Evolutionary conservation across 2,797 vertebrate genomes (phyloP), one percentile per base, ranked within the genome.

Genomic region (Karalla daura): DNA sequence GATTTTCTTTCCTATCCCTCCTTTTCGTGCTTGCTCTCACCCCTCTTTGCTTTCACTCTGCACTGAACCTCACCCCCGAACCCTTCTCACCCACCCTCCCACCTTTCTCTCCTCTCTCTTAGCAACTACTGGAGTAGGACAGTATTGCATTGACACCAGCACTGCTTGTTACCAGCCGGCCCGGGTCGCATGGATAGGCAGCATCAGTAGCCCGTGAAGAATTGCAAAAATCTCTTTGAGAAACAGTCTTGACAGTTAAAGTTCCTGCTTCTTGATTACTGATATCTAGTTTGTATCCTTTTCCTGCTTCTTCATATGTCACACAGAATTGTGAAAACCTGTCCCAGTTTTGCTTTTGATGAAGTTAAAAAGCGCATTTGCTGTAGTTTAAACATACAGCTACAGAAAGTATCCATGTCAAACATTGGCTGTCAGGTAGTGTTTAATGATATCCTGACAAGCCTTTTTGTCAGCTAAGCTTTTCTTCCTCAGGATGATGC

Each of bases 1-100:
- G 90, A 91, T 93, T 94, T 94, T 93, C 89, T 93, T 93, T 91
- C 93, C 89, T 84, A 80, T 89, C 88, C 86, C 84, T 86, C 83
- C 78, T 88, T 85, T 91, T 60, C 47, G 79, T 91, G 82, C 87
- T 80, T 54, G 70, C 76, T 89, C 89, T 91, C 87, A 82, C 74
- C 78, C 76, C 83, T 87, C 76, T 87, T 83, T 87, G 81, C 85
- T 86, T 87, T 88, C 85, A 85, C 50, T 79, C 63, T 46, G 61
- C 53, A 41, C 71, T 15, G 68, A 75, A 43, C 15, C 61, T 69
- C 55, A 70, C 61, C 69, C 60, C 32, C 41, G 21, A 50, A 18
- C 62, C 41, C 47, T 50, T 53, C 62, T 61, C 53, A 49, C 67
- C 64, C 84, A 30, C 23, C 59, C 75, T 32, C 79, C 73, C 65